A percentile compares a stretch with the other conserved stretches of the same genome.
Conservation (phyloP, 2,888 invertebrate species). For the Zaprionus obscuricornis region DNA sequence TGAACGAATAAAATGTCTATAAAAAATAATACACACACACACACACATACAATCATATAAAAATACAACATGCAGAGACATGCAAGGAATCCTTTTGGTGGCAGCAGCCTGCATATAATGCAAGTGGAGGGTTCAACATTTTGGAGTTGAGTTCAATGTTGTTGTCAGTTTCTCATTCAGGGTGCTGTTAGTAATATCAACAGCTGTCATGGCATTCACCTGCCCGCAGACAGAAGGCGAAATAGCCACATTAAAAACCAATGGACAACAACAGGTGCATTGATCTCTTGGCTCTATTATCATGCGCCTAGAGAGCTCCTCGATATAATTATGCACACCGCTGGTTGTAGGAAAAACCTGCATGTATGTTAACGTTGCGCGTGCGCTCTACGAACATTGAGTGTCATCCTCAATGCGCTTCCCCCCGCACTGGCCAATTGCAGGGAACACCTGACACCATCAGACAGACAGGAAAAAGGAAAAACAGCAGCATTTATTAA, state of each 20-base stretch:
- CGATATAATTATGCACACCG: constrained; percentile 68
- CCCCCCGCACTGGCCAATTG: constrained; percentile 5
- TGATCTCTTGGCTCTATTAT: constrained; percentile 38
- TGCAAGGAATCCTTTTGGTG: constrained; percentile 37
- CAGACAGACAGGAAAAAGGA: constrained; percentile 19
- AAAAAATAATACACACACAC: constrained; percentile 23
- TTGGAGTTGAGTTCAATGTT: neutral
- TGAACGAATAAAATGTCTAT: constrained; percentile 34
- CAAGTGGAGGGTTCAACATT: constrained; percentile 14
- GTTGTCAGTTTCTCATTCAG: neutral
- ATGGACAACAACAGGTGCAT: constrained; percentile 60
- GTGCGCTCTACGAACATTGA: constrained; percentile 59
- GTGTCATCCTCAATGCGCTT: too few relatives aligned
- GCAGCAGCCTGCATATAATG: constrained; percentile 33
- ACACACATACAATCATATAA: neutral
- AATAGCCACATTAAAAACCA: constrained; percentile 35
- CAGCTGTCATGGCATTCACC: constrained; percentile 60
- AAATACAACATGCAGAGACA: constrained; percentile 7
- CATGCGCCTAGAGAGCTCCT: too few relatives aligned
- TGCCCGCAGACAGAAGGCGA: constrained; percentile 46
- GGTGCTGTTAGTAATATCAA: constrained; percentile 26
- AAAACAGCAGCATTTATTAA: constrained; percentile 33
- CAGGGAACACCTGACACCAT: constrained; percentile 54
- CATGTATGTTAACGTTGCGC: constrained; percentile 57
- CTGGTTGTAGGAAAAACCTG: constrained; percentile 38